phyloP scores from a whole-genome alignment of 2,113 vertebrate genomes.

The Solea senegalensis region DNA sequence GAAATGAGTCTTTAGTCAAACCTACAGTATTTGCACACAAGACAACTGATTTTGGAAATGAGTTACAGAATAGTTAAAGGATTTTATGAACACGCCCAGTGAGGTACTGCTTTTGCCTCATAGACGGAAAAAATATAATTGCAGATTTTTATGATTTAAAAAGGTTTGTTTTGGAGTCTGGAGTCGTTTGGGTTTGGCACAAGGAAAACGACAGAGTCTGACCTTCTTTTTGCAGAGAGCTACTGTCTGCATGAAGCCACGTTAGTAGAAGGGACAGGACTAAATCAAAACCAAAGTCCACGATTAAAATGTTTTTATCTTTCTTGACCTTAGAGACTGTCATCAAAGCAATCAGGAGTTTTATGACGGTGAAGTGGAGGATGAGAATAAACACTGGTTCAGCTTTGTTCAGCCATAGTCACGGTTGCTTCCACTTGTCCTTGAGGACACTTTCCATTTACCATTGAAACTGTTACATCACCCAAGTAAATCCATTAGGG shows the following conservation, averaged over 20 bases:
- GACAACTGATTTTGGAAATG: slow-evolving; percentile 5
- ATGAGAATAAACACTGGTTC: background rate
- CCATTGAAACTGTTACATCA: background rate
- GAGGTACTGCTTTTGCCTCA: slow-evolving; percentile 4
- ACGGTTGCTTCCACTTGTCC: too few species aligned
- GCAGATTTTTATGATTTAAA: slow-evolving; percentile 27
- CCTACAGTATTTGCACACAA: background rate
- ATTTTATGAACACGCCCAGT: background rate
- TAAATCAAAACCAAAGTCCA: background rate
- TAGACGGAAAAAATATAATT: slow-evolving; percentile 18
- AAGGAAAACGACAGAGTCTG: slow-evolving; percentile 1
- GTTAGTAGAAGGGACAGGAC: background rate
- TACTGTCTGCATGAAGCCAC: background rate
- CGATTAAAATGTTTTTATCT: background rate
- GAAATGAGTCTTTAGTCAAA: background rate
- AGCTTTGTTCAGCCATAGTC: background rate
- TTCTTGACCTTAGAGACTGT: background rate
- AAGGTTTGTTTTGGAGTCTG: slow-evolving; percentile 8
- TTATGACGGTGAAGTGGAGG: background rate
- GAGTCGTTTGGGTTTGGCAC: slow-evolving; percentile 9
- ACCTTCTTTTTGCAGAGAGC: background rate
- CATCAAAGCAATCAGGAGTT: background rate
- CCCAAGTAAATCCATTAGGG: background rate
- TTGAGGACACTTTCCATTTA: background rate
- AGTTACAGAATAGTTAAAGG: background rate